Evolutionary conservation across 2,113 vertebrate genomes (phyloP), one percentile per base, ranked within the genome.

Genomic region (Scortum barcoo): DNA sequence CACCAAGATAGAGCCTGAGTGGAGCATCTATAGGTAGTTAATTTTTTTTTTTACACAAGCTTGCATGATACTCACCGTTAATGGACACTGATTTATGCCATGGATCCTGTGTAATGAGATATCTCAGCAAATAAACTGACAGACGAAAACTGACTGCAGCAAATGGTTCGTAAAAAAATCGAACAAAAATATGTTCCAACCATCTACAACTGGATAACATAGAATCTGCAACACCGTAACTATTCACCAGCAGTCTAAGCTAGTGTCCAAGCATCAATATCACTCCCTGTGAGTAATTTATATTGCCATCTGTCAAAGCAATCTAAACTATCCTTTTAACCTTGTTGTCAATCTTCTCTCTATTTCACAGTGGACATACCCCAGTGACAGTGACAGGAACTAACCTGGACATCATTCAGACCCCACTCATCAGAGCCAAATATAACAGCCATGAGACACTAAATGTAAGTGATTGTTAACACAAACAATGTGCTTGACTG

Each of bases 391-490:
- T 99, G 71, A 98, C 97, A 76, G 98, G 98, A 51, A 99, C 97
- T 17, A 97, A 99, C 89, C 95, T 99, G 93, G 97, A 99, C 93
- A 97, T 99, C 85, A 99, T 99, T 86, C 97, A 99, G 89, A 98
- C 96, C 53, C 98, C 98, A 1, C 97, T 98, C 90, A 97, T 99
- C 93, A 96, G 98, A 83, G 98, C 98, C 84, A 99, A 98, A 88
- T 97, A 99, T 0, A 98, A 97, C 22, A 96, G 94, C 12, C 96
- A 97, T 51, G 98, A 99, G 72, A 97, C 97, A 0, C 90, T 98
- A 88, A 99, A 99, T 0, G 98, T 99, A 95, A 97, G 97, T 97
- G 26, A 56, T 1, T 24, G 12, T 2, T 13, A 53, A 70, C 57
- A 40, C 46, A 56, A 10, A 36, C 26, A 12, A 20, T 16, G 22